Conservation (phyloP, 2,113 vertebrate genomes). For the Pithys albifrons region DNA sequence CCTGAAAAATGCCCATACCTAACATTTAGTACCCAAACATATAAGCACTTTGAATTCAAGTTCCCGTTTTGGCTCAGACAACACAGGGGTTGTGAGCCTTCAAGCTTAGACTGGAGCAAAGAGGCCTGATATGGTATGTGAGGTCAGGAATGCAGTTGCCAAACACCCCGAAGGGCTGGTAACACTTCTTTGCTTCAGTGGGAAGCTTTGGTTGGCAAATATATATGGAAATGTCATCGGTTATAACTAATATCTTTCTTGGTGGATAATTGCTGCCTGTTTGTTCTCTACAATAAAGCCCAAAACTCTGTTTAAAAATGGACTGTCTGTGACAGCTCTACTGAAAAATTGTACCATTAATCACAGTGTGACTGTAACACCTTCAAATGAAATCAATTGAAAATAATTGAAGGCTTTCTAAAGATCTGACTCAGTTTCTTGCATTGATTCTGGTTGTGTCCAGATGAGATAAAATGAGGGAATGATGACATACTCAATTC, state of each 20-base stretch:
- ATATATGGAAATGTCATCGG: neutral
- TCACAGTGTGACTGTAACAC: neutral
- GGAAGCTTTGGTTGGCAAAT: neutral
- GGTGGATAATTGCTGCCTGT: neutral
- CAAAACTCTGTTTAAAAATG: neutral
- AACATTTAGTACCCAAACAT: neutral
- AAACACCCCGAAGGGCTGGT: neutral
- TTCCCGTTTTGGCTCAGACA: neutral
- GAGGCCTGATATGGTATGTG: neutral
- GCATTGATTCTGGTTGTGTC: neutral
- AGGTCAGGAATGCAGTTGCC: neutral
- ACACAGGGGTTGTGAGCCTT: neutral
- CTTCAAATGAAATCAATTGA: constrained; percentile 30
- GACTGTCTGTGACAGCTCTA: neutral
- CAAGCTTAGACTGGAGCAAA: neutral
- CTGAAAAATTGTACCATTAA: constrained; percentile 43
- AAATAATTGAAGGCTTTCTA: constrained; percentile 41
- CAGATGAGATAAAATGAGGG: neutral
- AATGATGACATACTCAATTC: constrained; percentile 5
- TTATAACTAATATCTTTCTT: neutral
- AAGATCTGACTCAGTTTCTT: constrained; percentile 24
- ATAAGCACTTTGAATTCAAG: neutral
- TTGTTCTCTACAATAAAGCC: neutral
- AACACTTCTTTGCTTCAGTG: neutral
- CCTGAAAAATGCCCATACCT: neutral